Conservation (phyloP, 2,888 invertebrate genomes). For the Dolomedes plantarius region DNA sequence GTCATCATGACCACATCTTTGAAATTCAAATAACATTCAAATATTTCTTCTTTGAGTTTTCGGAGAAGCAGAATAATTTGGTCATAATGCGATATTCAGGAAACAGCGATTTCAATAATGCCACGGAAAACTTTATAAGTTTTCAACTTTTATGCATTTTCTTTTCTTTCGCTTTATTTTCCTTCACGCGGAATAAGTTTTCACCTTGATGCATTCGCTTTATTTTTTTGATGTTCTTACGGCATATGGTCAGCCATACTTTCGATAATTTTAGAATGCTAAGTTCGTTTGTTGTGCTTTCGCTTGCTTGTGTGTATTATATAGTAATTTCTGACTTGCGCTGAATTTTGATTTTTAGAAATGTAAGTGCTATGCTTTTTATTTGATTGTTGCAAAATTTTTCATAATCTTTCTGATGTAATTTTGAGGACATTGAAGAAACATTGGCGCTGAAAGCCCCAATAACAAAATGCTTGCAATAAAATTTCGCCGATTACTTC, state of each 20-base stretch:
- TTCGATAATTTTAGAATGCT: not conserved
- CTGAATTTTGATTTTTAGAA: not conserved
- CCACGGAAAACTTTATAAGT: not conserved
- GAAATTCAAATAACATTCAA: slow-evolving; percentile 16
- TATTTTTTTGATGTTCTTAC: not conserved
- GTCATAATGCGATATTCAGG: not conserved
- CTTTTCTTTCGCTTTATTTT: not conserved
- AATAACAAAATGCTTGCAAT: no score
- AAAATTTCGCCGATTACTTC: no score
- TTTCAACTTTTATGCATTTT: not conserved
- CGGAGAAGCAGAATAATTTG: not conserved
- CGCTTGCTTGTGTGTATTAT: not conserved
- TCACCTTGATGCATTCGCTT: not conserved
- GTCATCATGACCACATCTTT: slow-evolving; percentile 2
- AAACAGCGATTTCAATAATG: slow-evolving; percentile 2
- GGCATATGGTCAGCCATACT: not conserved
- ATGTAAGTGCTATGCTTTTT: no score
- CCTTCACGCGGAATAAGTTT: not conserved
- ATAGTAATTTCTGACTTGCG: not conserved
- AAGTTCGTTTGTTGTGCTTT: no score
- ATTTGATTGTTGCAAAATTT: no score
- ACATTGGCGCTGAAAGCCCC: no score
- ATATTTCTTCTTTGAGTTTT: not conserved
- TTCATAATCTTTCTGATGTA: no score
- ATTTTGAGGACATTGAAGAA: no score